Base-by-base conservation (phyloP, 2,797 vertebrate species). In the Spea hammondii region DNA sequence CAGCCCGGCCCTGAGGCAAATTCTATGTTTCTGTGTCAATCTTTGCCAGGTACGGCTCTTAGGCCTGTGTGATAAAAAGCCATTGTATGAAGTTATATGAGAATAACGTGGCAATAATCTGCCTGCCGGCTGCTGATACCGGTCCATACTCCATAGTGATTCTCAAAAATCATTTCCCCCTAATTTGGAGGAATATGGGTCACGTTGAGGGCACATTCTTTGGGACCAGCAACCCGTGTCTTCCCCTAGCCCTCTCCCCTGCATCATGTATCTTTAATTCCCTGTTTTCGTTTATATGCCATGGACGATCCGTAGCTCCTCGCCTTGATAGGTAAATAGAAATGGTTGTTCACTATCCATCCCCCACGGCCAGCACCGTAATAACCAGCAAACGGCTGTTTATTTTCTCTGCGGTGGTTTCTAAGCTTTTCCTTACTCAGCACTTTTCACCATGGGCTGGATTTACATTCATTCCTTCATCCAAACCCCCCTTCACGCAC, bases 361-460 rank as follows among this genome's bases (percentile, higher is more conserved):
- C 50, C 70, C 73, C 66, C 4, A 53, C 79, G 72, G 79, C 32
- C 65, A 53, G 51, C 47, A 3, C 68, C 4, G 13, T 12, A 72
- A 72, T 72, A 12, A 66, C 72, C 79, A 51, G 74, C 73, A 71
- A 50, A 66, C 53, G 51, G 45, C 79, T 76, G 79, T 72, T 81
- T 81, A 72, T 72, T 81, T 76, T 76, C 69, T 6, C 74, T 13
- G 62, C 57, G n/a, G 45, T 71, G 69, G 79, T 71, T 46, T 14
- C 70, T 14, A 53, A 46, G 65, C 46, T 67, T 71, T 53, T 72
- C 32, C 67, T n/a, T 48, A 50, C 60, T 81, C 79, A 81, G 79
- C 79, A 72, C 54, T 81, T 81, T 81, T 72, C 5, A 62, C 32
- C 48, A 59, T 10, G 59, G 62, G 77, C 79, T 32, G 59, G 60